Base-by-base conservation (phyloP, 53 echinoderm and acorn worm species). In the Temnopleurus reevesii region DNA sequence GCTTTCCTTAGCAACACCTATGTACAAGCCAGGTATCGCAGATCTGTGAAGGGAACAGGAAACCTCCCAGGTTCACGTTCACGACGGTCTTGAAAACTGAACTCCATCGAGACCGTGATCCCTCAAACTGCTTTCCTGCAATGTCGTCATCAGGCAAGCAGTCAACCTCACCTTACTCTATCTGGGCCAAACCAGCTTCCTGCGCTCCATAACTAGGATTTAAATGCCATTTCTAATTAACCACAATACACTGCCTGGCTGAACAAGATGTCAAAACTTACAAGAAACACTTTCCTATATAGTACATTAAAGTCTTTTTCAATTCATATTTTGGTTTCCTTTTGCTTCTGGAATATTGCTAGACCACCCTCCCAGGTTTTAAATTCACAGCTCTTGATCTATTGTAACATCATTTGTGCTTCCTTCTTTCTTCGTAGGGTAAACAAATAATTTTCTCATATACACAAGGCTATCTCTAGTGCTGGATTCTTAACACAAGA, bases 191-290 rank as follows among this genome's bases (percentile, higher is more conserved):
- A 49, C 79, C 79, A 49, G 28, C 49, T 79, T 79, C 79, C 79
- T 79, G 76, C 76, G 24, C 41, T 24, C 23, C 1, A 21, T 8
- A 49, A 49, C 51, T 6, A 79, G 79, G 79, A 46, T 79, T 28
- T 27, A 79, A 46, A 46, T 79, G 79, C 49, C 79, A 79, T 4
- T 28, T 79, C 28, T 49, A 79, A 79, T 79, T 79, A 79, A 46
- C 79, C 79, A 79, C 49, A 79, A 79, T 79, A 29, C 49, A 29
- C 28, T 27, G 51, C n/a, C 46, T 47, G 1, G 23, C 12, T 31
- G 2, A 51, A 9, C 76, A 9, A 45, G 79, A 79, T 38, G 51
- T 13, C 79, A 28, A 65, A 30, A 7, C 29, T 79, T 71, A 41
- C 12, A 21, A 41, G 43, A 36, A 71, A 41, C 41, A 35, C 36